phyloP scores from a whole-genome alignment of 2,888 invertebrate genomes.

The Amiota minor region DNA sequence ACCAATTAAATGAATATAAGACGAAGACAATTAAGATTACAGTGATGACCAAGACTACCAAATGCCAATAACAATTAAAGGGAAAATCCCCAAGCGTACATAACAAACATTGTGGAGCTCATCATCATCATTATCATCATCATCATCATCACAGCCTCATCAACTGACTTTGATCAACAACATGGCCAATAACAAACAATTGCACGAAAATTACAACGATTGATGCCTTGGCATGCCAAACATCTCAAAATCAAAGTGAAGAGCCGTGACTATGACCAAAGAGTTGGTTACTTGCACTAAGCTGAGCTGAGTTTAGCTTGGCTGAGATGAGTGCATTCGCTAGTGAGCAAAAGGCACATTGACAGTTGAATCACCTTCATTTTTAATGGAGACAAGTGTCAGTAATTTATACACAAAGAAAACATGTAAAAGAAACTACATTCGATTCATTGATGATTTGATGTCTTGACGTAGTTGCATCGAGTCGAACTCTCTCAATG shows the following conservation, averaged over 20 bases:
- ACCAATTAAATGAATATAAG: conserved; percentile 22
- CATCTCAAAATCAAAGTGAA: conserved; percentile 47
- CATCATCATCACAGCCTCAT: conserved; percentile 32
- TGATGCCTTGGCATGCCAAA: conserved; percentile 59
- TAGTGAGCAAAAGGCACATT: conserved; percentile 35
- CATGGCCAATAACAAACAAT: conserved; percentile 52
- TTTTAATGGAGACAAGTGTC: conserved; percentile 69
- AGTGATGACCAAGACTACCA: neutral
- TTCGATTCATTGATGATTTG: neutral
- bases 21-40: neutral
- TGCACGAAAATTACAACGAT: conserved; percentile 66
- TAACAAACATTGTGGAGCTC: conserved; percentile 35
- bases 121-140: conserved; percentile 49
- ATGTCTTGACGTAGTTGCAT: conserved; percentile 23
- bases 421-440: conserved; percentile 24
- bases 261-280: conserved; percentile 55
- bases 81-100: conserved; percentile 20
- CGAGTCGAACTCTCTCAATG: neutral
- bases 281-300: conserved; percentile 34
- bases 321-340: neutral
- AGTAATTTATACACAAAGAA: conserved; percentile 64
- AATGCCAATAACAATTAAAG: conserved; percentile 19
- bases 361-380: conserved; percentile 66
- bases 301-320: neutral
- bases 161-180: conserved; percentile 46